These are phyloP conservation scores for Cheilosia soror DNA, from an alignment of 2,888 invertebrate genomes.

Conservation along the genomic window DNA sequence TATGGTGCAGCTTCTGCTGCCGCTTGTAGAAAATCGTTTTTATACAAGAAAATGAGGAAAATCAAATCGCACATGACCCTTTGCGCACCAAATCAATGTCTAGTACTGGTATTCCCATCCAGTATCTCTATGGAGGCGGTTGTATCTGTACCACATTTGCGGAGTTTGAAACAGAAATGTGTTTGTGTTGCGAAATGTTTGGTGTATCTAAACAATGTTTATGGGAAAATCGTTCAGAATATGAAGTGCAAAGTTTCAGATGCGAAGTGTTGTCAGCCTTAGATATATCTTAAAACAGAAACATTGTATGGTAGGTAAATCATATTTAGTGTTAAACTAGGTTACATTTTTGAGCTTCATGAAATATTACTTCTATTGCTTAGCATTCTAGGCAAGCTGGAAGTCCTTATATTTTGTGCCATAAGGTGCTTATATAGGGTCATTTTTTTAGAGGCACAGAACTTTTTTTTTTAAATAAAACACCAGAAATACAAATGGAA, in stretches of 20 bases:
- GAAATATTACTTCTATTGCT: too few relatives aligned
- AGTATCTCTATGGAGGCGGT: constrained; percentile 35
- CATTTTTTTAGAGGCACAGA: too few relatives aligned
- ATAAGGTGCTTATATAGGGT: too few relatives aligned
- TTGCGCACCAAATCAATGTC: constrained; percentile 45
- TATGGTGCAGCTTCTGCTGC: constrained; percentile 32
- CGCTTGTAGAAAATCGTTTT: constrained; percentile 58
- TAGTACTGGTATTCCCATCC: constrained; percentile 46
- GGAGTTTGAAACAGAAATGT: constrained; percentile 7
- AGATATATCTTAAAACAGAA: too few relatives aligned
- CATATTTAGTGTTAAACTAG: too few relatives aligned
- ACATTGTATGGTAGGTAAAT: too few relatives aligned
- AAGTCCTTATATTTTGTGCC: too few relatives aligned
- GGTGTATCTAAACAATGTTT: constrained; percentile 59
- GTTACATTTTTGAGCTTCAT: too few relatives aligned
- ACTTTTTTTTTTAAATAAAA: too few relatives aligned
- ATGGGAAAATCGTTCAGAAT: not conserved
- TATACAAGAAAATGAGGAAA: constrained; percentile 35
- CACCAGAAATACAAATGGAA: too few relatives aligned
- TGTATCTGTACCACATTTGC: constrained; percentile 37
- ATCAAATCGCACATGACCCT: constrained; percentile 60
- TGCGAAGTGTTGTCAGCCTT: constrained; percentile 12
- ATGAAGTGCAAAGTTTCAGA: not conserved
- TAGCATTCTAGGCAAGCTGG: too few relatives aligned
- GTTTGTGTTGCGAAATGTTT: constrained; percentile 48